phyloP scores from a whole-genome alignment of 2,888 invertebrate species.

The Cheiracanthium punctorium region DNA sequence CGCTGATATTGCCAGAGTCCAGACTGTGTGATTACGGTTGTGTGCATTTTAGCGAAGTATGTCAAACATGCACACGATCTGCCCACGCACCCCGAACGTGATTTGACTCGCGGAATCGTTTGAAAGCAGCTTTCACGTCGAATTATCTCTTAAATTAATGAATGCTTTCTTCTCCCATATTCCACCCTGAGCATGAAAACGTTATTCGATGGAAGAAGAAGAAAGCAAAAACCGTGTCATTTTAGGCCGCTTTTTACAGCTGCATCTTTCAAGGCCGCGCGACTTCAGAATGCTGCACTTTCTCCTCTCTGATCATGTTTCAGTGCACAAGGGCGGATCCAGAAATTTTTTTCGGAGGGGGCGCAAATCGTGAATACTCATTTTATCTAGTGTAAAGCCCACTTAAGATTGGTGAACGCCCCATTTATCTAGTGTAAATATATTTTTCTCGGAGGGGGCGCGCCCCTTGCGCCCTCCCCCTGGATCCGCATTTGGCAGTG shows the following conservation, averaged over 20 bases:
- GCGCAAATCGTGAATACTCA: no score
- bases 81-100: not conserved
- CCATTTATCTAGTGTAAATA: no score
- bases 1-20: not conserved
- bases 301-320: no score
- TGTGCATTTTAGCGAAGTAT: not conserved
- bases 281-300: not conserved
- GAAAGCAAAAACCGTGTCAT: not conserved
- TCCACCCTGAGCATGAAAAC: conserved; percentile 2
- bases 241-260: not conserved
- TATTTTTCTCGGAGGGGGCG: no score
- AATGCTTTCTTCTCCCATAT: not conserved
- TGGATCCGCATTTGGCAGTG: no score
- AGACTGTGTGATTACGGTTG: not conserved
- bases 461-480: no score
- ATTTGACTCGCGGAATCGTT: not conserved
- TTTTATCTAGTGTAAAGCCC: no score
- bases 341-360: no score
- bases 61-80: not conserved
- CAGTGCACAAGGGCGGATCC: no score
- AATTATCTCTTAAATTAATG: conserved; percentile 12
- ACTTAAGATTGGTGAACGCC: no score
- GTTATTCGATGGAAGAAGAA: no score
- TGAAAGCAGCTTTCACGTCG: not conserved
- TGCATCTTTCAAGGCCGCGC: not conserved